phyloP scores from a whole-genome alignment of 2,888 invertebrate species.

The Arctia plantaginis region DNA sequence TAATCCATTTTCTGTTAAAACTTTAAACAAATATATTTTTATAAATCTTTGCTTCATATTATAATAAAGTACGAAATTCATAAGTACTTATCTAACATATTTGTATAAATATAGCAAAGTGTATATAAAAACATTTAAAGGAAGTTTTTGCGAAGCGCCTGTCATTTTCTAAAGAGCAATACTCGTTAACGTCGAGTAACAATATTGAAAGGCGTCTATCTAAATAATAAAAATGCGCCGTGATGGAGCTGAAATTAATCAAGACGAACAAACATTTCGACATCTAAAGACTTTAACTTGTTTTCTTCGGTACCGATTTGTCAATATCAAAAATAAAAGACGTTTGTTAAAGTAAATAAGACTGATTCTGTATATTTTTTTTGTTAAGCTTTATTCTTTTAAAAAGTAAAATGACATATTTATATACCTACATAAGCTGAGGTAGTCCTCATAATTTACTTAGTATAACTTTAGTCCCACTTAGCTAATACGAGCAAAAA shows the following conservation, averaged over 20 bases:
- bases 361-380: neutral
- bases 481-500: neutral
- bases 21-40: too few species aligned
- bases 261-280: constrained; percentile 38
- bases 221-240: constrained; percentile 35
- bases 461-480: neutral
- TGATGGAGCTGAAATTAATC: constrained; percentile 47
- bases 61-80: neutral
- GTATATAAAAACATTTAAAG: neutral
- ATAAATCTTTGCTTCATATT: neutral
- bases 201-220: constrained; percentile 40
- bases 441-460: neutral
- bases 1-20: too few species aligned
- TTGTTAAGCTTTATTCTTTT: neutral
- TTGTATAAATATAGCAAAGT: neutral
- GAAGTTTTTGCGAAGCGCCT: constrained; percentile 29
- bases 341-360: constrained; percentile 26
- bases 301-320: constrained; percentile 52
- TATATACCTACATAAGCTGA: neutral
- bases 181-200: constrained; percentile 16
- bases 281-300: constrained; percentile 39
- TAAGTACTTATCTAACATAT: neutral
- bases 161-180: constrained; percentile 33
- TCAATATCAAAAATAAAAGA: constrained; percentile 50
- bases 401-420: neutral